Evolutionary conservation across 2,797 vertebrate species (phyloP).

Genomic region (Acropternis orthonyx): DNA sequence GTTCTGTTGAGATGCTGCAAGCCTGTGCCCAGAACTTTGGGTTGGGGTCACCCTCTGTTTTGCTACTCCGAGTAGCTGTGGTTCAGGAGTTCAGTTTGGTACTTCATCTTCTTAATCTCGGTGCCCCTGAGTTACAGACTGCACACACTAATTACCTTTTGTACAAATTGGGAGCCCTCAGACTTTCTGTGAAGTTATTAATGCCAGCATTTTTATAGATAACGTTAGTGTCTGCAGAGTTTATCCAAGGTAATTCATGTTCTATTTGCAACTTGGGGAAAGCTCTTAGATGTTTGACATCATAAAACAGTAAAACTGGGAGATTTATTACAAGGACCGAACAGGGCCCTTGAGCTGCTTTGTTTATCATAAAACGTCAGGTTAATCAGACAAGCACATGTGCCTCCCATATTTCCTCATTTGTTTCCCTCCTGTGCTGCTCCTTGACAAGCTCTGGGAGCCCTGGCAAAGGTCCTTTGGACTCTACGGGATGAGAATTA

Average conservation of each 20-base stretch:
- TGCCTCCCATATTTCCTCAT: constrained; percentile 20
- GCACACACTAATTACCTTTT: not conserved
- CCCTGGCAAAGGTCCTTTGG: constrained; percentile 5
- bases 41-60: not conserved
- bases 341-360: constrained; percentile 15
- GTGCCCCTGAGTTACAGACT: not conserved
- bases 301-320: not conserved
- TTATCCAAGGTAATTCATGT: constrained; percentile 51
- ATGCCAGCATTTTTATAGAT: not conserved
- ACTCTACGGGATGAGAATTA: not conserved
- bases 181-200: not conserved
- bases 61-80: not conserved
- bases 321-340: constrained; percentile 39
- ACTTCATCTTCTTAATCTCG: not conserved
- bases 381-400: constrained; percentile 14
- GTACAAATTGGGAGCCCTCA: not conserved
- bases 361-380: constrained; percentile 2
- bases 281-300: constrained; percentile 54
- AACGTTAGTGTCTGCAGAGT: not conserved
- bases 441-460: not conserved
- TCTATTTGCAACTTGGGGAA: constrained; percentile 25
- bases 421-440: constrained; percentile 7
- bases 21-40: not conserved
- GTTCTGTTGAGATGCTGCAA: not conserved
- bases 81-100: not conserved